Evolutionary conservation across 2,888 invertebrate genomes (phyloP).

Genomic region (Liodrosophila aerea): DNA sequence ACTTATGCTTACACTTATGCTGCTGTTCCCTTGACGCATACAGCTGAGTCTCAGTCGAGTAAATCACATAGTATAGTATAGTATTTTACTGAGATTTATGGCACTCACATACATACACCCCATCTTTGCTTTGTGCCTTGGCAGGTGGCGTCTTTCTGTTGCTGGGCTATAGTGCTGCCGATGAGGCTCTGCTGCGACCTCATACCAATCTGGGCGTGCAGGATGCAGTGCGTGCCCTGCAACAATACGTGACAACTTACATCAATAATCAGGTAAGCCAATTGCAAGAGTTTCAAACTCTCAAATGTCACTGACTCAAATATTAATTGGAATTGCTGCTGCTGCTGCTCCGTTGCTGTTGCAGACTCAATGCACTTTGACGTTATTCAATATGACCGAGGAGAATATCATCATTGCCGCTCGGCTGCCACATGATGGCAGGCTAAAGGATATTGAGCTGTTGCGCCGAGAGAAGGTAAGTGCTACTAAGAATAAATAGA

Average conservation of each 20-base stretch:
- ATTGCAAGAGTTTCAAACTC: neutral
- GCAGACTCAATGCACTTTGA: conserved; percentile 92
- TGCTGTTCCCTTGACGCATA: neutral
- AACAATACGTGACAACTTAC: conserved; percentile 89
- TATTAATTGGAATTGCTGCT: conserved; percentile 46
- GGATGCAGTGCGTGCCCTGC: conserved; percentile 91
- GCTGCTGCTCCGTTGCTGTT: conserved; percentile 62
- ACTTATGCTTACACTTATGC: conserved; percentile 18
- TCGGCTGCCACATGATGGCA: conserved; percentile 86
- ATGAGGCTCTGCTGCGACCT: conserved; percentile 91
- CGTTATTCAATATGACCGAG: conserved; percentile 92
- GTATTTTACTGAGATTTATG: conserved; percentile 60
- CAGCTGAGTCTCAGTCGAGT: conserved; percentile 38
- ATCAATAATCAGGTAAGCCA: conserved; percentile 87
- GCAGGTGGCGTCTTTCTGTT: conserved; percentile 93
- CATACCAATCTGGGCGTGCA: conserved; percentile 92
- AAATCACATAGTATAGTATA: conserved; percentile 47
- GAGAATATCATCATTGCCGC: conserved; percentile 95
- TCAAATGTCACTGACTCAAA: conserved; percentile 9
- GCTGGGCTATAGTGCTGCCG: conserved; percentile 94
- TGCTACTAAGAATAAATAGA: no score
- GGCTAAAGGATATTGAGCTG: conserved; percentile 86
- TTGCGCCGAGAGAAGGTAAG: conserved; percentile 89
- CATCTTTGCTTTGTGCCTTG: conserved; percentile 26
- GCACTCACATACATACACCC: conserved; percentile 8